Base-by-base conservation (phyloP, 2,888 invertebrate genomes). In the Microdon myrmicae region DNA sequence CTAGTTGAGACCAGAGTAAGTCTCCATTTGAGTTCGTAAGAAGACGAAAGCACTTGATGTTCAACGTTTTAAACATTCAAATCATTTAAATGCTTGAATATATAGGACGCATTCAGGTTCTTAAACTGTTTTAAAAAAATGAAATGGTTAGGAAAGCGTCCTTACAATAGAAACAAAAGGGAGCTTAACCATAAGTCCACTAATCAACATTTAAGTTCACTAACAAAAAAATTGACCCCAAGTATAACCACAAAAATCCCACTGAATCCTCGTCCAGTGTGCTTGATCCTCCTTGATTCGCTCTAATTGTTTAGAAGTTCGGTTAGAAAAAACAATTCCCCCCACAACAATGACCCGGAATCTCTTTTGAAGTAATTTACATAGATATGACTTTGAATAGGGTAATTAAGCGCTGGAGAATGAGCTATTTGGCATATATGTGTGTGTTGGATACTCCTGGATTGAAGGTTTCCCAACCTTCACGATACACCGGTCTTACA, bases 251-350 rank as follows among this genome's bases (percentile, higher is more conserved):
- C 10, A 26, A 26, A 14, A 20, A 37, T 16, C 29, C 39, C 29
- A 20, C 38, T 35, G 22, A 28, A 41, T 28, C 12, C 29, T 31
- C 25, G 26, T 37, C 44, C 3, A 23, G 14, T 37, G 13, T 44
- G 17, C 25, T 34, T 44, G 19, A 29, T 56, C 49, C 39, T 22
- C 29, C 34, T 22, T 17, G 28, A 58, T 45, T 38, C 23, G 17
- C 45, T 39, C 45, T 51, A 51, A 58, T 44, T 58, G 43, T 29
- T 47, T 58, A 22, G 2, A 49, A 55, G 39, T 55, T 47, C 38
- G 32, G 45, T 47, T 13, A 47, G 20, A 22, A 32, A 31, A n/a
- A 29, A 41, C 22, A 38, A 29, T n/a, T n/a, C n/a, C 25, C 26
- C 34, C 10, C 38, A 44, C 29, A 13, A 17, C 31, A 38, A 16